A percentile compares a stretch with the other conserved stretches of the same genome.
Evolutionary conservation across 2,888 invertebrate genomes (phyloP).

Genomic region (Plebejus melissa): DNA sequence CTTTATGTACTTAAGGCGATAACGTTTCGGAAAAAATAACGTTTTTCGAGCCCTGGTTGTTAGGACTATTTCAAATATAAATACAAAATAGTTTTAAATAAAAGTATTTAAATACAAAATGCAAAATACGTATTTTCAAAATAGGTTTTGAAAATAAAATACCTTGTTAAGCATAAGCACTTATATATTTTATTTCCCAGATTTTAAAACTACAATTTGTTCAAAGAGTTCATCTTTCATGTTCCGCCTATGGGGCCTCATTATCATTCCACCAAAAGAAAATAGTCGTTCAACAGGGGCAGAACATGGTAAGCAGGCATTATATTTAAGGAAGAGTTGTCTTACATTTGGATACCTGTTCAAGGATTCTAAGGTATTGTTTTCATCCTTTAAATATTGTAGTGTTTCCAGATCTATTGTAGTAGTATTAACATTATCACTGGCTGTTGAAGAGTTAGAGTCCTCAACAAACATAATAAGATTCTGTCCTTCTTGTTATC

Average conservation of each 20-base stretch:
- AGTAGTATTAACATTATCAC: too few species aligned
- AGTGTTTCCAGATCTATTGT: not conserved
- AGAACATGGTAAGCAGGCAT: not conserved
- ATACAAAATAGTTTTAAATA: not conserved
- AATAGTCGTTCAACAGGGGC: too few species aligned
- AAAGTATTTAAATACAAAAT: too few species aligned
- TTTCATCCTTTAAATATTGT: not conserved
- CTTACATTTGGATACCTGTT: not conserved
- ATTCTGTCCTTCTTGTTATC: too few species aligned
- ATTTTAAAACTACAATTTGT: not conserved
- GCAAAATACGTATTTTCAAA: not conserved
- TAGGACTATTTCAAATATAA: too few species aligned
- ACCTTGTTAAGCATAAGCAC: not conserved
- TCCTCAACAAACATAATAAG: too few species aligned
- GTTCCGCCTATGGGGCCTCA: not conserved
- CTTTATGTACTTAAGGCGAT: too few species aligned
- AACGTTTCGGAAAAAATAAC: too few species aligned
- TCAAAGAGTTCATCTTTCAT: constrained; percentile 2
- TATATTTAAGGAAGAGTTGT: not conserved
- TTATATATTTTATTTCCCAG: not conserved
- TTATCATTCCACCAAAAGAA: not conserved
- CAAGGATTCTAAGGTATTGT: not conserved
- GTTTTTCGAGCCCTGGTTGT: too few species aligned
- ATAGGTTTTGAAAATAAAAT: not conserved
- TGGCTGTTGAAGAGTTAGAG: too few species aligned